Evolutionary conservation across 1,140 invertebrate species (phyloP).

Genomic region (Pseudomyrmex sp.): DNA sequence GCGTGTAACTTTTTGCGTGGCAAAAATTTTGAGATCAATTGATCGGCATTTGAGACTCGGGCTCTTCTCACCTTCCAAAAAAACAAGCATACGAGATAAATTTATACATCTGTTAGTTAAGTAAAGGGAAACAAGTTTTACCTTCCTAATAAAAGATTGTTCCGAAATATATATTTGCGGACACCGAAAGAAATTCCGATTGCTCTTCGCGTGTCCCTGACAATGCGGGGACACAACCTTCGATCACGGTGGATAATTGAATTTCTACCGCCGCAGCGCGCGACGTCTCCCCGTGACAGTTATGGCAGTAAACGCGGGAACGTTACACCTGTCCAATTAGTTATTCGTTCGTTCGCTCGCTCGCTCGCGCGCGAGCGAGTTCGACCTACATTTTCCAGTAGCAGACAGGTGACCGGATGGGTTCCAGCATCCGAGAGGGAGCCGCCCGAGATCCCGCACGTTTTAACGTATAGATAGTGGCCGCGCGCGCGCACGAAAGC

Average conservation of each 20-base stretch:
- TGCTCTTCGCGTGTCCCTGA: neutral
- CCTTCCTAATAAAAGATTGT: too few relatives aligned
- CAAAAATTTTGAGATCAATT: too few relatives aligned
- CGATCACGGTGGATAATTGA: slow-evolving; percentile 18
- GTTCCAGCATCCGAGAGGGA: slow-evolving; percentile 68
- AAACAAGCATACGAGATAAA: too few relatives aligned
- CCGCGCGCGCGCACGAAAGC: slow-evolving; percentile 47
- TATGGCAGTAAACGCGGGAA: slow-evolving; percentile 48
- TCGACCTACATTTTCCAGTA: slow-evolving; percentile 74
- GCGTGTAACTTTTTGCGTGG: too few relatives aligned
- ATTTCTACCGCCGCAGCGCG: slow-evolving; percentile 22
- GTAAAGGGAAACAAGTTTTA: neutral
- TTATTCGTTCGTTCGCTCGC: slow-evolving; percentile 56
- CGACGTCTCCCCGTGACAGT: slow-evolving; percentile 36
- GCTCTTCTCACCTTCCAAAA: too few relatives aligned
- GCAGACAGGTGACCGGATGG: slow-evolving; percentile 72
- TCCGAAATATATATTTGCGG: neutral
- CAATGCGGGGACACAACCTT: neutral
- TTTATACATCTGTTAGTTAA: too few relatives aligned
- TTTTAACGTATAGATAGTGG: slow-evolving; percentile 73
- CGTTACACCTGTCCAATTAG: slow-evolving; percentile 74
- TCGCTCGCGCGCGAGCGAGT: slow-evolving; percentile 63
- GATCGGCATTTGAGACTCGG: too few relatives aligned
- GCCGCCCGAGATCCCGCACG: slow-evolving; percentile 63
- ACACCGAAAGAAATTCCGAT: neutral